Evolutionary conservation across 2,888 invertebrate species (phyloP), one percentile per base, ranked within the genome.

Genomic region (Eupithecia centaureata): DNA sequence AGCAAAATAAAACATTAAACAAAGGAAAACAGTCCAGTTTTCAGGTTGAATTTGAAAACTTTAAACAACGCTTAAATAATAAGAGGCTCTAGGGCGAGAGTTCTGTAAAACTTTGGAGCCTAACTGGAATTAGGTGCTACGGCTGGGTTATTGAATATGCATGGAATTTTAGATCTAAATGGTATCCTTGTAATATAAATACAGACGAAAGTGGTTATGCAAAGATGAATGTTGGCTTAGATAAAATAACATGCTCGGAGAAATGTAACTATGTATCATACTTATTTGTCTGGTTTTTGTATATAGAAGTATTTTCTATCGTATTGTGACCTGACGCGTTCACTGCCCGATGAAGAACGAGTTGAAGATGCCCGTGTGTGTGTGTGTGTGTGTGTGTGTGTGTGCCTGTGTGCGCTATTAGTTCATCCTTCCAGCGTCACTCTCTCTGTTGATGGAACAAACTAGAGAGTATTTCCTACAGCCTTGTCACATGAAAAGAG

Each of bases 11-110:
- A 47, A 12, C 47, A 22, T 22, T 2, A 4, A 47, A 47, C 22
- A 47, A 47, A 47, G 47, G 12, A 47, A 47, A 47, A 22, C 47
- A 47, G 22, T 47, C 47, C 47, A 47, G 47, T 52, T 52, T 25
- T 25, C 56, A 56, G 63, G 13, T 38, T 54, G 52, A 60, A 38
- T 60, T 25, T 61, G 56, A 61, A 51, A 68, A 68, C 52, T 64
- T 68, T 68, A 65, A 68, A 68, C 32, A 61, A 61, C 27, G 54
- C 42, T 62, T 68, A 65, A 68, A 68, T 68, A 68, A 61, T 64
- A 42, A 68, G 61, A 52, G 30, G 61, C 47, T 61, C 27, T 22
- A 42, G 27, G 35, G 13, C 18, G 51, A 38, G 52, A 32, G 33
- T 56, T 47, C 59, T 58, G 61, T 65, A 47, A 63, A 67, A 67